Percentiles rank a stretch among this genome's conserved stretches.
phyloP scores from a whole-genome alignment of 1,140 invertebrate genomes.

The Drosophila auraria region DNA sequence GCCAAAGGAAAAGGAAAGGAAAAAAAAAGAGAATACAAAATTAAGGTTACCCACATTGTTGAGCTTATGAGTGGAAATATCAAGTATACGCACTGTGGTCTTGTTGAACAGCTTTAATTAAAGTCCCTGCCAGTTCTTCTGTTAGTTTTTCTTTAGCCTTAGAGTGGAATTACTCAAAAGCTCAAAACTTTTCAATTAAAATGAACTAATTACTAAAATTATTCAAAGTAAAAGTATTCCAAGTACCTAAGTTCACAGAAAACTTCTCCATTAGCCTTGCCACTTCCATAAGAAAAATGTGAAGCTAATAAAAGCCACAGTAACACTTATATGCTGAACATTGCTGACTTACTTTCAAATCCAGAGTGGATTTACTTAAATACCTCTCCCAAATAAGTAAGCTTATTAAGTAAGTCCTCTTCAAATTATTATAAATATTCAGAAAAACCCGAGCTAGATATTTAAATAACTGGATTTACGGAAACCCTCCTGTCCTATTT shows the following conservation, averaged over 20 bases:
- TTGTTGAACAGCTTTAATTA: no score
- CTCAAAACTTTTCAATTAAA: no score
- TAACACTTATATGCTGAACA: neutral
- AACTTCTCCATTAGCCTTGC: neutral
- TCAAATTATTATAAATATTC: constrained; percentile 2
- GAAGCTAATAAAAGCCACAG: no score
- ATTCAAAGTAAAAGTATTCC: neutral
- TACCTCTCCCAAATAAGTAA: no score
- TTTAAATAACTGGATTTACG: constrained; percentile 31
- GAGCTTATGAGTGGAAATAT: neutral
- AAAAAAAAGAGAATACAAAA: neutral
- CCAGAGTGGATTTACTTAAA: neutral
- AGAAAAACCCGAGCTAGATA: neutral
- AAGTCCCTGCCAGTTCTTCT: no score
- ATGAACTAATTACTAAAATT: no score
- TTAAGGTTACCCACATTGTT: no score
- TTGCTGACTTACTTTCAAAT: neutral
- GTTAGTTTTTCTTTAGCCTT: no score
- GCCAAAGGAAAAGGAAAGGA: neutral
- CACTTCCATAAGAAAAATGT: neutral
- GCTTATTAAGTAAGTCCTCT: neutral
- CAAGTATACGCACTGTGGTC: constrained; percentile 1
- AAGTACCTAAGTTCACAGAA: neutral
- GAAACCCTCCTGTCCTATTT: constrained; percentile 18
- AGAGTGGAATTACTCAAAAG: no score